Evolutionary conservation across 2,888 invertebrate species (phyloP).

Genomic region (Stenodema calcarata): DNA sequence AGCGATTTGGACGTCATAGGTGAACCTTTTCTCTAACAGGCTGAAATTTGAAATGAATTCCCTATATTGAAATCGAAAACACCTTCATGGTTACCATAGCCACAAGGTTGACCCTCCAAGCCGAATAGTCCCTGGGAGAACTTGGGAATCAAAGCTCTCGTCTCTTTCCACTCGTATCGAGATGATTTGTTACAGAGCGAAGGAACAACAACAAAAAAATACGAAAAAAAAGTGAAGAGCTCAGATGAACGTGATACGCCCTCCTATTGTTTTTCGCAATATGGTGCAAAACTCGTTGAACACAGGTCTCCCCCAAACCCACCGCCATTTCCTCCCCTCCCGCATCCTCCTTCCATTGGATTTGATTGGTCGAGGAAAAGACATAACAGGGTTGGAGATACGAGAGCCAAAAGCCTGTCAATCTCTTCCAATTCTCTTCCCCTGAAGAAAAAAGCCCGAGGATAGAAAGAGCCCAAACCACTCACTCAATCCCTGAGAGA

Average conservation of each 20-base stretch:
- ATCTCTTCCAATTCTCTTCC: slow-evolving; percentile 28
- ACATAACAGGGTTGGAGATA: slow-evolving; percentile 1
- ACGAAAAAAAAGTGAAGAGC: no score
- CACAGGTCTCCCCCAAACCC: neutral
- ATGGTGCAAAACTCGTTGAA: neutral
- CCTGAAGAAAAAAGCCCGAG: neutral
- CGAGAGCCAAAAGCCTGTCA: slow-evolving; percentile 35
- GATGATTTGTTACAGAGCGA: no score
- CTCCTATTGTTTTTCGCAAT: neutral
- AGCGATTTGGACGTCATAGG: no score
- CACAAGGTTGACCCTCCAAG: no score
- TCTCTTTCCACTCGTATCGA: no score
- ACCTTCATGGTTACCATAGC: no score
- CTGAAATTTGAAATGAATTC: no score
- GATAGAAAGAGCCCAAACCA: neutral
- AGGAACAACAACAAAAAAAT: no score
- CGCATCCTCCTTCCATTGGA: neutral
- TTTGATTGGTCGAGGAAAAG: slow-evolving; percentile 28
- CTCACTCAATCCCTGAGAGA: neutral
- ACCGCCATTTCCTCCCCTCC: neutral
- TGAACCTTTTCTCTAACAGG: no score
- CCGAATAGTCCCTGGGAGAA: no score
- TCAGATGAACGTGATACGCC: neutral
- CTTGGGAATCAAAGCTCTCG: no score
- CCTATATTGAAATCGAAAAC: no score